Evolutionary conservation across 2,797 vertebrate species (phyloP).

Genomic region (Poecilia wingei): DNA sequence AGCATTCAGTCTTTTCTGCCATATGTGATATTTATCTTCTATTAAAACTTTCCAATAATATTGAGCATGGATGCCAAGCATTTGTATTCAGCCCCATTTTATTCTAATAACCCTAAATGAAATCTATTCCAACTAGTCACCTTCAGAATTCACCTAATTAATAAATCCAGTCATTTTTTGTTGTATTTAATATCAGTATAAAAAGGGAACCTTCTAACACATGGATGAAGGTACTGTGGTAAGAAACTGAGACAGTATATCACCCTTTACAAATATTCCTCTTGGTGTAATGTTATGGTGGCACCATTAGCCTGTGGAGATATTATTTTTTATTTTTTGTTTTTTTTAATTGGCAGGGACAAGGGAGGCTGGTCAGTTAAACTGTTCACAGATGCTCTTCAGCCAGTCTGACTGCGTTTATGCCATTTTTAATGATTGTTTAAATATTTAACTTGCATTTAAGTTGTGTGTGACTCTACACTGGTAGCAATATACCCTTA

Average conservation of each 20-base stretch:
- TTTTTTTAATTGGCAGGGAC: not conserved
- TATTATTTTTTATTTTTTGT: not conserved
- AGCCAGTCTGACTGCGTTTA: not conserved
- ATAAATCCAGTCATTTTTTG: not conserved
- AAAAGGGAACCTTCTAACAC: not conserved
- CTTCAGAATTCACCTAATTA: not conserved
- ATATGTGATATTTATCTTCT: slow-evolving; percentile 14
- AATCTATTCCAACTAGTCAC: not conserved
- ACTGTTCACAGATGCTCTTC: not conserved
- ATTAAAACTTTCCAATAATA: not conserved
- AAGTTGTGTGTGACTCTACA: not conserved
- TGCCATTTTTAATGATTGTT: not conserved
- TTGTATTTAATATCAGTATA: not conserved
- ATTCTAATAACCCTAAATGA: not conserved
- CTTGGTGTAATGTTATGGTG: too few relatives aligned
- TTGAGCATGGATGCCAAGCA: not conserved
- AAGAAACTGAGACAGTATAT: too few relatives aligned
- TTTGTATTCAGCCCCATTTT: not conserved
- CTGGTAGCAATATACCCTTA: not conserved
- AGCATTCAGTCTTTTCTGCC: slow-evolving; percentile 10
- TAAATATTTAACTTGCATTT: not conserved
- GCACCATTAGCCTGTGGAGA: too few relatives aligned
- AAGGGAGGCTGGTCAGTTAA: not conserved
- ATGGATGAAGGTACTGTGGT: too few relatives aligned
- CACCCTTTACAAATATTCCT: too few relatives aligned